Base-by-base conservation (phyloP, 2,797 vertebrate species). In the Syndactyla subalaris region DNA sequence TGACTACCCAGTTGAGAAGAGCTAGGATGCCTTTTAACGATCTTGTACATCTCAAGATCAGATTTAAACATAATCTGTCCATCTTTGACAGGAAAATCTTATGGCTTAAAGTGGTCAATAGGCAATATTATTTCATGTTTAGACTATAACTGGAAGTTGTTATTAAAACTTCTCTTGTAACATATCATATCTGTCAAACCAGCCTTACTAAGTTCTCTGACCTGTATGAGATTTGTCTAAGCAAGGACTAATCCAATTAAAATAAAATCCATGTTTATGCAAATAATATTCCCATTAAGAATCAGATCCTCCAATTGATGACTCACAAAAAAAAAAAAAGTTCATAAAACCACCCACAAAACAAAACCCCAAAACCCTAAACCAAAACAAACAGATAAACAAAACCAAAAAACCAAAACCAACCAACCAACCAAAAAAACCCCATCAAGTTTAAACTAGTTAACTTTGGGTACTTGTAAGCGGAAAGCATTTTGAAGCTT, bases 401-500 rank as follows among this genome's bases (percentile, higher is more conserved):
- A 49, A 23, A 14, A 9, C 17, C 9, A n/a, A 12, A 39, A 38
- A 20, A 7, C 45, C 45, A 12, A 27, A 55, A n/a, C 19, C 30
- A 54, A 54, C 19, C 19, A n/a, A 55, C 22, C 30, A 57, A 14
- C 13, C 55, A 12, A 29, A 22, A 32, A n/a, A 17, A 5, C 21
- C 5, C 15, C 32, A n/a, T 34, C 22, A 46, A 23, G 32, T n/a
- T 13, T 45, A 45, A 85, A 15, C 14, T 24, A 41, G 23, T 55
- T 91, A 84, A 62, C 20, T 81, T 67, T 23, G 27, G 7, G 18
- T 65, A 66, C 3, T 51, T 68, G 9, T 3, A 82, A 72, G 24
- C 4, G 62, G 36, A 73, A 91, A 49, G 16, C 36, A 73, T 87
- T 88, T 94, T 94, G 71, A 92, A 70, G 29, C 24, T 81, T 75